A percentile compares a stretch with the other conserved stretches of the same genome.
These are phyloP conservation scores for Cephus pulcher DNA, from an alignment of 2,888 invertebrate species.

Conservation along the genomic window DNA sequence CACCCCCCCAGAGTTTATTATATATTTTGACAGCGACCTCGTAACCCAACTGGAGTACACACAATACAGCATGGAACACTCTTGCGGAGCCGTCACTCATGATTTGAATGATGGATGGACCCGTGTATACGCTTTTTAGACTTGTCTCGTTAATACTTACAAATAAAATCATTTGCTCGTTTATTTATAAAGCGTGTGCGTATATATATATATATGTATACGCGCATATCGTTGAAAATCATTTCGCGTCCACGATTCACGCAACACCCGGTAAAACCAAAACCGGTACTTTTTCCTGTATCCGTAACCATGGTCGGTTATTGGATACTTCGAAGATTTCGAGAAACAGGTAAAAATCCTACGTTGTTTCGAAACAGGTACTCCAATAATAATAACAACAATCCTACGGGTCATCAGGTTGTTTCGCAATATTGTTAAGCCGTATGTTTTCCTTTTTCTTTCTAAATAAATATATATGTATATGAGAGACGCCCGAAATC, in stretches of 20 bases:
- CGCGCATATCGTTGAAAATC: background rate
- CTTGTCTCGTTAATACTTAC: slow-evolving; percentile 33
- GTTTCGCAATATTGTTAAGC: background rate
- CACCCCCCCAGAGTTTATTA: slow-evolving; percentile 13
- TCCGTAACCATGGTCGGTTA: background rate
- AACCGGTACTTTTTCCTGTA: background rate
- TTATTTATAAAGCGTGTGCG: background rate
- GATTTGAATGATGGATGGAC: slow-evolving; percentile 9
- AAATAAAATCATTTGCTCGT: slow-evolving; percentile 28
- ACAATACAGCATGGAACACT: background rate
- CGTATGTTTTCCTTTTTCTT: background rate
- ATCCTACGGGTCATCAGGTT: background rate
- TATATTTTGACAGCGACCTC: slow-evolving; percentile 26
- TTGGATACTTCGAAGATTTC: background rate
- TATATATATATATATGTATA: no score
- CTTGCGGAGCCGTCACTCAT: slow-evolving; percentile 1
- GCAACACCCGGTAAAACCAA: background rate
- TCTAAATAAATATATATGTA: background rate
- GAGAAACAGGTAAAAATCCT: background rate
- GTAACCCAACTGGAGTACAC: slow-evolving; percentile 2
- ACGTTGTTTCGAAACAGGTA: background rate
- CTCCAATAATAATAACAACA: background rate
- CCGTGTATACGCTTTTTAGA: background rate
- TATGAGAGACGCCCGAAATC: background rate
- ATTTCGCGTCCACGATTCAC: background rate